Percentiles rank a stretch among this genome's conserved stretches.
Conservation (phyloP, 2,888 invertebrate species). For the Cristatella mucedo region DNA sequence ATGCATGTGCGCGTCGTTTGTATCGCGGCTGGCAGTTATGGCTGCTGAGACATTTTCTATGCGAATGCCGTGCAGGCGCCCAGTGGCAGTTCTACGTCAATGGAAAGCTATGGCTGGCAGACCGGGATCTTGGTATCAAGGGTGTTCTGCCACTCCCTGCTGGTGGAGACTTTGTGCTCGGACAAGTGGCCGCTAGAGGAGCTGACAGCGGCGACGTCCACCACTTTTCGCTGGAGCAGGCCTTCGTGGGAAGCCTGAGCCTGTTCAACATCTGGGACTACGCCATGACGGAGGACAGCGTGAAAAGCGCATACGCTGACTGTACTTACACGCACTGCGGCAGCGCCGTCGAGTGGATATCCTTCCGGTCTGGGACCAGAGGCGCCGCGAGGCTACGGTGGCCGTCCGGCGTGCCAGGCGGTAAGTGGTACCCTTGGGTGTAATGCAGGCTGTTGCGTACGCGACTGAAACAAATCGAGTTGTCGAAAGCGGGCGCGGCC, state of each 20-base stretch:
- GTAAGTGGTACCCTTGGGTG: too few species aligned
- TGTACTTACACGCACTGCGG: constrained; percentile 34
- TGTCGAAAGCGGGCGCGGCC: too few species aligned
- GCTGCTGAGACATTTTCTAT: not conserved
- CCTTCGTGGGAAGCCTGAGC: constrained; percentile 31
- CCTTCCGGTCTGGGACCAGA: constrained; percentile 35
- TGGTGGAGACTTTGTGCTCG: constrained; percentile 31
- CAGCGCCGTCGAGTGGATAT: constrained; percentile 36
- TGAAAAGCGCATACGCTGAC: constrained; percentile 18
- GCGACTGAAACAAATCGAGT: too few species aligned
- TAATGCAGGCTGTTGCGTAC: too few species aligned
- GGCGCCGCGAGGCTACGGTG: constrained; percentile 34
- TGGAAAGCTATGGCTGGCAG: constrained; percentile 4
- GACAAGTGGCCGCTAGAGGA: too few species aligned
- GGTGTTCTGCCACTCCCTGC: too few species aligned
- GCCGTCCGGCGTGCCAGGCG: constrained; percentile 27
- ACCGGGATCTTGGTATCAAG: too few species aligned
- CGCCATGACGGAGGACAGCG: constrained; percentile 17
- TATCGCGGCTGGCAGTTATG: too few species aligned
- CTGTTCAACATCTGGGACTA: constrained; percentile 36
- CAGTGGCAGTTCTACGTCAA: constrained; percentile 13
- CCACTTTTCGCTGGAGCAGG: constrained; percentile 14
- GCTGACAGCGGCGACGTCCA: too few species aligned
- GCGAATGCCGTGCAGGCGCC: too few species aligned
- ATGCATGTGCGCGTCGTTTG: too few species aligned